Base-by-base conservation (phyloP, 2,113 vertebrate genomes). In the Poeciliopsis retropinna region DNA sequence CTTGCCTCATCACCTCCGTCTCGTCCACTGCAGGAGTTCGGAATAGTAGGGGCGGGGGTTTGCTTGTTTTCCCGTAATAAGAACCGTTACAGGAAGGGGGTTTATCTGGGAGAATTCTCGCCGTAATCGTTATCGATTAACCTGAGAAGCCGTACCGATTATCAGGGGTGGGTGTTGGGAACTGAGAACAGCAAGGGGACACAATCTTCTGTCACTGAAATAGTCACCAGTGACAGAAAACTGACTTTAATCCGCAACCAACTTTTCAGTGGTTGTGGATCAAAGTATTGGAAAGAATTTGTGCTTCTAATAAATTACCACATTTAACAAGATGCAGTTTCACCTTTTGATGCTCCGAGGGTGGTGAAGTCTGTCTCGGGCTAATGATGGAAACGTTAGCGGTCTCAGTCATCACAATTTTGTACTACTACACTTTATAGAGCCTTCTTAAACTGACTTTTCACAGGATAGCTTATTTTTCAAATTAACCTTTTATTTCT, bases 71-170 rank as follows among this genome's bases (percentile, higher is more conserved):
- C 87, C 67, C 34, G 90, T 87, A 93, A 89, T 80, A 77, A 75
- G 68, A 74, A 73, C 61, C 67, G 78, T 94, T 94, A 90, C 90
- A 83, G 93, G 92, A 94, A 92, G 82, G 78, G 73, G 78, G 51
- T 84, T 89, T 37, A 90, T 88, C 88, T 90, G 85, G 87, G 84
- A 86, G 87, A 76, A 80, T 85, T 88, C 82, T 88, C 88, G 72
- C 84, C 89, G 88, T 92, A 86, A 93, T 93, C 91, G 88, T 75
- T 92, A 94, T 93, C 64, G 92, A 94, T 94, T 90, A 88, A 85
- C 67, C 72, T 81, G 81, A 67, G 80, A 67, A 76, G 82, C 78
- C 63, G 4, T 41, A 41, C 37, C 54, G 62, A 57, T 57, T 57
- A 57, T 57, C 51, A 73, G 67, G 32, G 27, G 13, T 63, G 70